A percentile compares a stretch with the other conserved stretches of the same genome.
Conservation (phyloP, 2,113 vertebrate species). For the Leptobrachium ailaonicum region DNA sequence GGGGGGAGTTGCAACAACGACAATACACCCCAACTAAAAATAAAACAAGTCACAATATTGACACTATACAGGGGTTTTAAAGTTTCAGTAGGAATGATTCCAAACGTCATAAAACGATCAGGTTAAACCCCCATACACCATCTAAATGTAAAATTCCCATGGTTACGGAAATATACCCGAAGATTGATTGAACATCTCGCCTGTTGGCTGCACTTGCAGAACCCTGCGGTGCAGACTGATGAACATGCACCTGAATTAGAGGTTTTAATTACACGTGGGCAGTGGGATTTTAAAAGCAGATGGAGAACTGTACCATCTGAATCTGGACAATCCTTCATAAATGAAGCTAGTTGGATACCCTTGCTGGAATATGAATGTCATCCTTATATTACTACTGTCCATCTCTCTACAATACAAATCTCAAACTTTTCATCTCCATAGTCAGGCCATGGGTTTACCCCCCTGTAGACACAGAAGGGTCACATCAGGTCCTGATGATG, state of each 20-base stretch:
- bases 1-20: no score
- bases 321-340: no score
- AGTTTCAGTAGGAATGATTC: no score
- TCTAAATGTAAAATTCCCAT: background rate
- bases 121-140: no score
- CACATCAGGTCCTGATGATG: constrained; percentile 12
- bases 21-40: no score
- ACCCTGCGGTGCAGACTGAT: background rate
- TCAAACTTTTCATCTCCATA: background rate
- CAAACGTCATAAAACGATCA: no score
- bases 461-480: background rate
- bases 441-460: background rate
- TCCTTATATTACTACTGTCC: no score
- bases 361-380: no score
- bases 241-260: background rate
- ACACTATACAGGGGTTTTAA: no score
- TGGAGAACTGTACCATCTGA: background rate
- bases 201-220: background rate
- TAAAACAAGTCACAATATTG: no score
- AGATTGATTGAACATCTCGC: background rate
- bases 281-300: background rate
- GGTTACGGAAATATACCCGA: background rate
- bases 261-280: background rate
- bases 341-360: no score
- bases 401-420: no score